phyloP scores from a whole-genome alignment of 2,888 invertebrate genomes.

The Frankliniella intonsa region DNA sequence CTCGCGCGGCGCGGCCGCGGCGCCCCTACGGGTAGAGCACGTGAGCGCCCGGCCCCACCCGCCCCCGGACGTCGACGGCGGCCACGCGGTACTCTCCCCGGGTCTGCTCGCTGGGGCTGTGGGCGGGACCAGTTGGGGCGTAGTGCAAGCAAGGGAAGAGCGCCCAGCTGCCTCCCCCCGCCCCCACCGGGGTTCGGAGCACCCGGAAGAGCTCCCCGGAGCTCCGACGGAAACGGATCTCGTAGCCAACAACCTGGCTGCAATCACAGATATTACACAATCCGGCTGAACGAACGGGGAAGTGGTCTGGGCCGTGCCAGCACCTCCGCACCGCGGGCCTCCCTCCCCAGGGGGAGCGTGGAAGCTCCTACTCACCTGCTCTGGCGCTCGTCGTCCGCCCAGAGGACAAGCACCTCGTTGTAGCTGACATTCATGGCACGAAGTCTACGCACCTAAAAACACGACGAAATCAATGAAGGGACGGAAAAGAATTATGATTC shows the following conservation, averaged over 20 bases:
- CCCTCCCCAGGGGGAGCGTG: too few relatives aligned
- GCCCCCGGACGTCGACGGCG: constrained; percentile 1
- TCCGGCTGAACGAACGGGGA: too few relatives aligned
- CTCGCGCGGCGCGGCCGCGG: background rate
- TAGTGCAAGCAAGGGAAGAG: background rate
- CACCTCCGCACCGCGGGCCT: too few relatives aligned
- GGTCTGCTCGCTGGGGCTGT: background rate
- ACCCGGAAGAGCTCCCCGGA: background rate
- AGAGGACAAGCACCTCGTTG: constrained; percentile 50
- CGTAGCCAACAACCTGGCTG: background rate
- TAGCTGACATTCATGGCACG: constrained; percentile 46
- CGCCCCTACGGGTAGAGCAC: background rate
- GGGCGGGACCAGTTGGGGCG: background rate
- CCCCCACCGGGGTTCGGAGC: background rate
- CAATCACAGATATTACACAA: too few relatives aligned
- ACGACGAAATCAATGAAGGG: too few relatives aligned
- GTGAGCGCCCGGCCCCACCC: background rate
- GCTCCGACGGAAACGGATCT: background rate
- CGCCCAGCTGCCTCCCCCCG: background rate
- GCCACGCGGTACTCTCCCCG: background rate
- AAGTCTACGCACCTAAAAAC: constrained; percentile 46
- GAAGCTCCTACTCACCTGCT: constrained; percentile 44
- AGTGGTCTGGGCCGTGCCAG: too few relatives aligned
- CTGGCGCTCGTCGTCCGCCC: constrained; percentile 46
- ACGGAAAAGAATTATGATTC: constrained; percentile 37